These are phyloP conservation scores for Gallinago undulata DNA, from an alignment of 2,113 vertebrate genomes.

Conservation along the genomic window DNA sequence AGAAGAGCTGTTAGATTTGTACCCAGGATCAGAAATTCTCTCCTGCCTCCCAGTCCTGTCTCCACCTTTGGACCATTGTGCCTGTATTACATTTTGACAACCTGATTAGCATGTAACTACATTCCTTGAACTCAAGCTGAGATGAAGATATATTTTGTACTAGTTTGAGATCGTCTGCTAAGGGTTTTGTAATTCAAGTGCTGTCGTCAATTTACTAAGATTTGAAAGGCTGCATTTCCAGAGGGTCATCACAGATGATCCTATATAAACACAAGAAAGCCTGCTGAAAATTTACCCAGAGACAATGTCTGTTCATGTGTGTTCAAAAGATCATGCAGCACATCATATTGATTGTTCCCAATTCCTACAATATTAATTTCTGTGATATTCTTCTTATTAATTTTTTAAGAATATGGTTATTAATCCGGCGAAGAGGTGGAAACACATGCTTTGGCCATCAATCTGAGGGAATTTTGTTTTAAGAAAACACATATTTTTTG, in stretches of 20 bases:
- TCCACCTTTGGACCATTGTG: background rate
- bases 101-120: background rate
- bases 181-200: conserved; percentile 20
- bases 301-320: background rate
- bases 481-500: background rate
- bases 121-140: background rate
- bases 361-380: background rate
- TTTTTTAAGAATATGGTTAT: background rate
- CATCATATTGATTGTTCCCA: background rate
- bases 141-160: background rate
- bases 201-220: background rate
- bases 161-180: background rate
- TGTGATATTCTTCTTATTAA: fast-evolving
- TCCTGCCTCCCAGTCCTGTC: background rate
- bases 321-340: background rate
- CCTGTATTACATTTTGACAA: background rate
- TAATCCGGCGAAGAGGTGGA: background rate
- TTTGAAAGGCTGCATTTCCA: background rate
- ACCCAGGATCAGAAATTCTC: background rate
- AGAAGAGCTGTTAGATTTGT: background rate
- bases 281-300: background rate
- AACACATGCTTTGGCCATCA: background rate
- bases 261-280: background rate
- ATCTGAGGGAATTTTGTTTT: background rate
- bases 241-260: background rate